phyloP scores from a whole-genome alignment of 2,113 vertebrate species.

The Archilochus colubris region DNA sequence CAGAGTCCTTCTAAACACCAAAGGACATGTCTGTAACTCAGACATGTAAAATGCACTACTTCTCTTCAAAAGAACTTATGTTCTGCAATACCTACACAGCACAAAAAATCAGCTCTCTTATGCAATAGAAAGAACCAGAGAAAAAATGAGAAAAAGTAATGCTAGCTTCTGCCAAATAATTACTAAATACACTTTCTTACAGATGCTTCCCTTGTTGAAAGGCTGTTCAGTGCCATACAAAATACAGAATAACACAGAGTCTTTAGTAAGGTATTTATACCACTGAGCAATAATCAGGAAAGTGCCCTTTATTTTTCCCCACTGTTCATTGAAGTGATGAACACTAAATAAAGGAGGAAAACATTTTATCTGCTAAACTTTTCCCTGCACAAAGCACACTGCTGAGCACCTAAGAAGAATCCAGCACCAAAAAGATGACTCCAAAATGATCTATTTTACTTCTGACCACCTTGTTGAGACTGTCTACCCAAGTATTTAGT shows the following conservation, averaged over 20 bases:
- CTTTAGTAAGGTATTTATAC: neutral
- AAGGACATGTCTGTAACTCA: slow-evolving; percentile 66
- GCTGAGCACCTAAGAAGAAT: neutral
- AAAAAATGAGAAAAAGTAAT: slow-evolving; percentile 47
- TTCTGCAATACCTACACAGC: slow-evolving; percentile 66
- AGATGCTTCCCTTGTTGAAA: neutral
- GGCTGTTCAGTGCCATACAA: neutral
- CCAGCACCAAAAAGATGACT: slow-evolving; percentile 5
- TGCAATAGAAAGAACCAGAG: slow-evolving; percentile 47
- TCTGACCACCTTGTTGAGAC: neutral
- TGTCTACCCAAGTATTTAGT: neutral
- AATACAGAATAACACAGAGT: neutral
- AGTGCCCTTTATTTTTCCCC: neutral
- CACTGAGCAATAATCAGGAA: neutral
- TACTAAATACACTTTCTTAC: slow-evolving; percentile 44
- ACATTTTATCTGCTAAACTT: neutral
- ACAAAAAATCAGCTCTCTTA: slow-evolving; percentile 73
- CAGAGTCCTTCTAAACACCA: slow-evolving; percentile 43
- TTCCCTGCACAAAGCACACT: neutral
- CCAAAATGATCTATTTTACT: neutral
- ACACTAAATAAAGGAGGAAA: neutral
- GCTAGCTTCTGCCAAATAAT: slow-evolving; percentile 35
- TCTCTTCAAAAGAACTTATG: slow-evolving; percentile 51
- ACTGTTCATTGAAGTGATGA: neutral
- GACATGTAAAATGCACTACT: slow-evolving; percentile 56